phyloP scores from a whole-genome alignment of 2,113 vertebrate genomes.

The Cochlearius cochlearius region DNA sequence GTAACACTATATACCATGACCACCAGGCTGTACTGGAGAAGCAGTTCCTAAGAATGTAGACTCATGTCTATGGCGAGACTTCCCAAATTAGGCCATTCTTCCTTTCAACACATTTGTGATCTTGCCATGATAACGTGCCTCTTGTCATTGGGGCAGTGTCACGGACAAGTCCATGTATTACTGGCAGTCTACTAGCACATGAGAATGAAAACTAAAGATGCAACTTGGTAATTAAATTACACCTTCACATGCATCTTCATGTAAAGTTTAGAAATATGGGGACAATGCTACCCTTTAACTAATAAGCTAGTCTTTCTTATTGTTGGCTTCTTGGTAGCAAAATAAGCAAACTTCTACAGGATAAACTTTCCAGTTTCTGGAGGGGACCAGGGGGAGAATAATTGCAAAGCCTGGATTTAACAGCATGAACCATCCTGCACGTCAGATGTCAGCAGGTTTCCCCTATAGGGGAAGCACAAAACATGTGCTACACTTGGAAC shows the following conservation, averaged over 20 bases:
- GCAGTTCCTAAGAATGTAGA: not conserved
- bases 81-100: not conserved
- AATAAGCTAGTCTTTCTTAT: not conserved
- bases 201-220: not conserved
- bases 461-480: not conserved
- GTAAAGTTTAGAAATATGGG: not conserved
- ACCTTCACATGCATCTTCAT: not conserved
- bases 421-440: not conserved
- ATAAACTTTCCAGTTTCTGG: not conserved
- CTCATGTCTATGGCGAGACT: not conserved
- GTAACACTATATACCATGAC: not conserved
- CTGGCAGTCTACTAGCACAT: not conserved
- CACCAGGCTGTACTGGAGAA: not conserved
- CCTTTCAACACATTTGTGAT: not conserved
- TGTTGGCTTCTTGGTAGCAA: not conserved
- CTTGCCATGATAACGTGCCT: not conserved
- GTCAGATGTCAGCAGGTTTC: not conserved
- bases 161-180: not conserved
- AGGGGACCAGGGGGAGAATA: rapidly evolving
- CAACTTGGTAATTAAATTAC: not conserved
- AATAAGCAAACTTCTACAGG: not conserved
- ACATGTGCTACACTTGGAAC: rapidly evolving
- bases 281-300: not conserved
- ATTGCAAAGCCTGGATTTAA: not conserved
- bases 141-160: not conserved